These are phyloP conservation scores for Zelleria hepariella DNA, from an alignment of 2,888 invertebrate genomes.

Conservation along the genomic window DNA sequence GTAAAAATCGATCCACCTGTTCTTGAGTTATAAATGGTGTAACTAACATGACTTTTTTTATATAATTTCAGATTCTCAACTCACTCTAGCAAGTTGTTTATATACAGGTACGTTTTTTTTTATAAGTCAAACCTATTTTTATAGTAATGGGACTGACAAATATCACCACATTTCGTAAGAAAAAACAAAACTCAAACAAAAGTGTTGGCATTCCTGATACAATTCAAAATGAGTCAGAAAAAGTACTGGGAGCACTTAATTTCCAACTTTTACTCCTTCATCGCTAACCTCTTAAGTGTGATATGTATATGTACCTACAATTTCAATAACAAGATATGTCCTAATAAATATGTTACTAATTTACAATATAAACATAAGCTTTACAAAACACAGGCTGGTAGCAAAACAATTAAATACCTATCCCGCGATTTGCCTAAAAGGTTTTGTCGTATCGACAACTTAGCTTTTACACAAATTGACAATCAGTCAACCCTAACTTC, in stretches of 20 bases:
- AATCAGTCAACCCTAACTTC: slow-evolving; percentile 29
- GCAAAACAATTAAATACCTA: background rate
- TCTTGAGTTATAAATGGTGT: no score
- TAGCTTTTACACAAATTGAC: slow-evolving; percentile 51
- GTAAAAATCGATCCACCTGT: no score
- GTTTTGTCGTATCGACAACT: slow-evolving; percentile 34
- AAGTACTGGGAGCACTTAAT: no score
- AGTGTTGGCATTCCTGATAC: background rate
- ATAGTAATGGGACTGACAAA: background rate
- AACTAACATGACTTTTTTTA: background rate
- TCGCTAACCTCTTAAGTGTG: no score
- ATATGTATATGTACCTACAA: background rate
- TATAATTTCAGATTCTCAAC: background rate
- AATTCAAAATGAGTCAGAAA: no score
- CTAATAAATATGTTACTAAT: background rate
- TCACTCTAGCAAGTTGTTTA: no score
- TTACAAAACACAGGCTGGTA: background rate
- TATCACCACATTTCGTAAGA: background rate
- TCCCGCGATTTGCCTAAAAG: background rate
- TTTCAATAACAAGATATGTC: background rate
- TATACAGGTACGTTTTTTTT: no score
- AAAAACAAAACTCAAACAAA: background rate
- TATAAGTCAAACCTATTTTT: no score
- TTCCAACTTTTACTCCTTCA: no score
- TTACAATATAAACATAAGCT: background rate